These are phyloP conservation scores for Clarias macrocephalus DNA, from an alignment of 2,113 vertebrate genomes.

Conservation along the genomic window DNA sequence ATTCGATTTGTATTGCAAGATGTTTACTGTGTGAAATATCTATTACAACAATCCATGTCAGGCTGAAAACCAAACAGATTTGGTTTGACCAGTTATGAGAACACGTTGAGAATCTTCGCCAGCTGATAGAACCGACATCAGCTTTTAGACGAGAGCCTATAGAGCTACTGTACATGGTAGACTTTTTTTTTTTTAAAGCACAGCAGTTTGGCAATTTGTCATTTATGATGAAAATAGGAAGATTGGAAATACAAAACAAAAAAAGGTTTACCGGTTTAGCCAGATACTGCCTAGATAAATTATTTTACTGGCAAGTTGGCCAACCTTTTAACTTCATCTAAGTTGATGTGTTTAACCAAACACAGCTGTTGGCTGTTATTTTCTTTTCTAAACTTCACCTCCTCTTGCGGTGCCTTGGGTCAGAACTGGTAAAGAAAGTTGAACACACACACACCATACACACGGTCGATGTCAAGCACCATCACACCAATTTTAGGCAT, in stretches of 20 bases:
- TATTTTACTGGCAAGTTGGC: not conserved
- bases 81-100: not conserved
- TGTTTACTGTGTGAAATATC: too few relatives aligned
- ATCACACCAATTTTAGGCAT: not conserved
- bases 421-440: not conserved
- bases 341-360: not conserved
- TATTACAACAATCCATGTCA: not conserved
- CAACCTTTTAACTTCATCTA: not conserved
- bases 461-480: not conserved
- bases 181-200: too few relatives aligned
- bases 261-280: too few relatives aligned
- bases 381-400: slow-evolving; percentile 4
- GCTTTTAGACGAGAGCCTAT: too few relatives aligned
- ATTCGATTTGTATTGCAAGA: too few relatives aligned
- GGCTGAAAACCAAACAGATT: not conserved
- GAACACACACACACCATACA: not conserved
- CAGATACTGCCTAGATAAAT: not conserved
- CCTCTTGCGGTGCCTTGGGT: not conserved
- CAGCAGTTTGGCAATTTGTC: too few relatives aligned
- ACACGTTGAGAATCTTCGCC: too few relatives aligned
- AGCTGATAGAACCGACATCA: too few relatives aligned
- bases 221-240: too few relatives aligned
- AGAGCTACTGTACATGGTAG: too few relatives aligned
- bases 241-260: too few relatives aligned
- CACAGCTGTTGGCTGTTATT: not conserved